Percentiles rank a stretch among this genome's conserved stretches.
These are phyloP conservation scores for Sebastes trivittatus DNA, from an alignment of 2,797 vertebrate species.

Conservation along the genomic window DNA sequence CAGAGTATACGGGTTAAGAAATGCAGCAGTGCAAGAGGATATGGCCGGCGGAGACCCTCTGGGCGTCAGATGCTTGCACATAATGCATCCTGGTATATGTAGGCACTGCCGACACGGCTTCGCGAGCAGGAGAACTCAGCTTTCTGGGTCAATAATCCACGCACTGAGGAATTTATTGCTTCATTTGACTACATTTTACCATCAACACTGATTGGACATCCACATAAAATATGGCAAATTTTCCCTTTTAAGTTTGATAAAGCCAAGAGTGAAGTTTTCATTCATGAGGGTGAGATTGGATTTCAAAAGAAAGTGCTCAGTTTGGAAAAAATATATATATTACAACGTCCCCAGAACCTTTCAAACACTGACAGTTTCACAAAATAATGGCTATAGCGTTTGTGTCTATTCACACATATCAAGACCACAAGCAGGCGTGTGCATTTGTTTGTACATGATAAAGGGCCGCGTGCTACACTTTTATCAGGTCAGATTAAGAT, in stretches of 20 bases:
- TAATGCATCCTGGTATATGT: no score
- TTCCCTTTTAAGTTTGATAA: background rate
- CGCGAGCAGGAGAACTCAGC: no score
- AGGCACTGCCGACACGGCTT: no score
- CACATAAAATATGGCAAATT: no score
- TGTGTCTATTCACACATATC: background rate
- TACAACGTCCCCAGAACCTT: background rate
- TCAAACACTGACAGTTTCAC: background rate
- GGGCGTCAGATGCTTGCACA: no score
- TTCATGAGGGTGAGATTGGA: background rate
- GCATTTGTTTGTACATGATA: constrained; percentile 3
- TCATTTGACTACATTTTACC: no score
- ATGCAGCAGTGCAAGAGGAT: no score
- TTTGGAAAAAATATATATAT: background rate
- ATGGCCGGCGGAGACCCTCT: fast-evolving
- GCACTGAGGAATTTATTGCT: no score
- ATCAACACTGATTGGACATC: background rate
- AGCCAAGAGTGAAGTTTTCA: background rate
- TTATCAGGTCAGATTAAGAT: background rate
- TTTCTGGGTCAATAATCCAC: fast-evolving
- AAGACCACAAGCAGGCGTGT: background rate
- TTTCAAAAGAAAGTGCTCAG: background rate
- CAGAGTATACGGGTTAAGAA: no score
- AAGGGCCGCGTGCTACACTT: background rate
- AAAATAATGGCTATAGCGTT: background rate